A percentile compares a stretch with the other conserved stretches of the same genome.
Evolutionary conservation across 2,888 invertebrate species (phyloP).

Genomic region (Schizaphis graminum): DNA sequence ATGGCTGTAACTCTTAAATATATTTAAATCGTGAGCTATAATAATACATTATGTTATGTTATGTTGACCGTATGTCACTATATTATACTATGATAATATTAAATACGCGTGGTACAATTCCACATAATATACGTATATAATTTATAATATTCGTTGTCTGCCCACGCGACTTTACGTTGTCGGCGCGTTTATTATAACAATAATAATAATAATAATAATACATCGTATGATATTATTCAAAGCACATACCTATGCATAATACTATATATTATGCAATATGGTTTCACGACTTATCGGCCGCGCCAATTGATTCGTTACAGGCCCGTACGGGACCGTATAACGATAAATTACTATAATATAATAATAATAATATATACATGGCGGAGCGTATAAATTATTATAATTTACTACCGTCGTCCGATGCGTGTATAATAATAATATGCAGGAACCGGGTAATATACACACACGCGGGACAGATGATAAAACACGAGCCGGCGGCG

Average conservation of each 20-base stretch:
- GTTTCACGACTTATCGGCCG: slow-evolving; percentile 44
- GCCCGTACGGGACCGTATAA: not conserved
- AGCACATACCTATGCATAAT: not conserved
- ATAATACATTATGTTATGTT: not conserved
- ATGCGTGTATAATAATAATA: not conserved
- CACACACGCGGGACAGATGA: not conserved
- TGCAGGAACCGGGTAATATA: not conserved
- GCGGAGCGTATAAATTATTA: slow-evolving; percentile 23
- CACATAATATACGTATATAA: not conserved
- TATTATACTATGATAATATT: not conserved
- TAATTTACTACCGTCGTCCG: slow-evolving; percentile 45
- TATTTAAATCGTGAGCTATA: not conserved
- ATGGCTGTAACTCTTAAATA: not conserved
- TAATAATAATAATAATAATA: not conserved
- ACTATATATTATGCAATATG: not conserved
- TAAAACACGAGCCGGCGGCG: not conserved
- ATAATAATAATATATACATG: not conserved
- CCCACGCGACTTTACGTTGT: not conserved
- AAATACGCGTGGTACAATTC: not conserved
- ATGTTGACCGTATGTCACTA: not conserved
- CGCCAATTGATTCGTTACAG: slow-evolving; percentile 45
- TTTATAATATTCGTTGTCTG: not conserved
- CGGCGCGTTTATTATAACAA: not conserved
- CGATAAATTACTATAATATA: slow-evolving; percentile 29
- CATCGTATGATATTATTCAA: not conserved